phyloP scores from a whole-genome alignment of 2,888 invertebrate genomes.

The Scaeva pyrastri region DNA sequence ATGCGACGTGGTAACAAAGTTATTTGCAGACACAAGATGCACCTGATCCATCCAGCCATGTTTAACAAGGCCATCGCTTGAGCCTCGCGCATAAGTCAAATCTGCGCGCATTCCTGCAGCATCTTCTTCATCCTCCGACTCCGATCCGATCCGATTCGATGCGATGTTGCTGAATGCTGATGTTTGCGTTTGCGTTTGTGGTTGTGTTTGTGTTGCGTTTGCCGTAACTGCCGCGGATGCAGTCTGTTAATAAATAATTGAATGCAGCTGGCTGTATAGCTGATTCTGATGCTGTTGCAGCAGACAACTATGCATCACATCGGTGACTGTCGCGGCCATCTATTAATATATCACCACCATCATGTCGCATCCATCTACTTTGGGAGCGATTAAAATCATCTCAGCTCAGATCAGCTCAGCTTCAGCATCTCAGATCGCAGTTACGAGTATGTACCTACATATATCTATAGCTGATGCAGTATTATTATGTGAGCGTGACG shows the following conservation, averaged over 20 bases:
- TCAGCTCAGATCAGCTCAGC: slow-evolving; percentile 57
- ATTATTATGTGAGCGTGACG: slow-evolving; percentile 69
- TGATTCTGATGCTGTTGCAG: slow-evolving; percentile 69
- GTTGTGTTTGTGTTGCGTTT: background rate
- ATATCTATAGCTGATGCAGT: slow-evolving; percentile 32
- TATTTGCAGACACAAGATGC: slow-evolving; percentile 69
- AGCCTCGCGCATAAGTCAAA: slow-evolving; percentile 72
- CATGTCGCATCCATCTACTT: slow-evolving; percentile 75
- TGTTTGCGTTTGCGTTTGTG: slow-evolving; percentile 22
- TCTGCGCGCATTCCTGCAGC: slow-evolving; percentile 68
- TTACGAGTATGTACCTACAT: background rate
- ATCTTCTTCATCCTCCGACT: slow-evolving; percentile 34
- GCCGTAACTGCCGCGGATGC: slow-evolving; percentile 58
- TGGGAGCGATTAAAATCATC: slow-evolving; percentile 72
- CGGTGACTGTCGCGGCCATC: slow-evolving; percentile 75
- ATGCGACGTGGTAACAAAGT: slow-evolving; percentile 55
- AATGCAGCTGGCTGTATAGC: slow-evolving; percentile 81
- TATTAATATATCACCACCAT: slow-evolving; percentile 76
- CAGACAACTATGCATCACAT: slow-evolving; percentile 75
- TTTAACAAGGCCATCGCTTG: slow-evolving; percentile 68
- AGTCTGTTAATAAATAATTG: slow-evolving; percentile 81
- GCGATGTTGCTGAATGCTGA: background rate
- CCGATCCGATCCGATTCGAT: no score
- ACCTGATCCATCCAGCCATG: slow-evolving; percentile 70
- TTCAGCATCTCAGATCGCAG: slow-evolving; percentile 40